A percentile compares a stretch with the other conserved stretches of the same genome.
Conservation (phyloP, 64 coral and sea anemone species). For the Porites lutea region DNA sequence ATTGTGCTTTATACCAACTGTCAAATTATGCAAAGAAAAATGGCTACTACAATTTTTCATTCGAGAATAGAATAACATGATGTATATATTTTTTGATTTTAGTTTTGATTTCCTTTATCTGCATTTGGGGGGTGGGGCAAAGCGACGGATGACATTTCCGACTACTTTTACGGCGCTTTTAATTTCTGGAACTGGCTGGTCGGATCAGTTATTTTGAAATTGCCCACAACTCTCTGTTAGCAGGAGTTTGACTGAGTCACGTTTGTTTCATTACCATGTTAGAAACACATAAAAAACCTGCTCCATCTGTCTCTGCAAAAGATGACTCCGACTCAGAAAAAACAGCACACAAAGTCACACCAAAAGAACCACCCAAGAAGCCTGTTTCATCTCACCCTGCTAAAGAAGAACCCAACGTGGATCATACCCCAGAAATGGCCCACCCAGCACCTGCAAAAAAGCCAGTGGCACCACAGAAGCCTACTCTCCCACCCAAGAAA, state of each 20-base stretch:
- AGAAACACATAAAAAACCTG: neutral
- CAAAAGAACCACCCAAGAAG: conserved; percentile 20
- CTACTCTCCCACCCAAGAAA: conserved; percentile 44
- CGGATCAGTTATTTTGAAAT: too few species aligned
- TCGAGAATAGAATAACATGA: too few species aligned
- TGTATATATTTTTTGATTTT: too few species aligned
- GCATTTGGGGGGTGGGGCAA: too few species aligned
- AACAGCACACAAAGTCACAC: neutral
- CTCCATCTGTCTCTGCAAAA: neutral
- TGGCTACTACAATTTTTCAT: too few species aligned
- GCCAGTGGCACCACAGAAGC: conserved; percentile 19
- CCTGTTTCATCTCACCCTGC: neutral
- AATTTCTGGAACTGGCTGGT: too few species aligned
- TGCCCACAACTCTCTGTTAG: too few species aligned
- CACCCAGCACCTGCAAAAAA: neutral
- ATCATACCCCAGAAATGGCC: neutral
- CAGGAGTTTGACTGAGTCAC: neutral
- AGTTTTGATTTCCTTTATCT: too few species aligned
- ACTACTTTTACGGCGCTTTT: too few species aligned
- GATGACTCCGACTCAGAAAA: conserved; percentile 25
- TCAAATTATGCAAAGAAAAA: too few species aligned
- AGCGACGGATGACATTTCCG: too few species aligned
- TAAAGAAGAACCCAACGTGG: neutral
- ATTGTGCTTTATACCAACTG: too few species aligned
- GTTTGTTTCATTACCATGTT: neutral